Base-by-base conservation (phyloP, 2,113 vertebrate genomes). In the Phrynosoma blainvillii region DNA sequence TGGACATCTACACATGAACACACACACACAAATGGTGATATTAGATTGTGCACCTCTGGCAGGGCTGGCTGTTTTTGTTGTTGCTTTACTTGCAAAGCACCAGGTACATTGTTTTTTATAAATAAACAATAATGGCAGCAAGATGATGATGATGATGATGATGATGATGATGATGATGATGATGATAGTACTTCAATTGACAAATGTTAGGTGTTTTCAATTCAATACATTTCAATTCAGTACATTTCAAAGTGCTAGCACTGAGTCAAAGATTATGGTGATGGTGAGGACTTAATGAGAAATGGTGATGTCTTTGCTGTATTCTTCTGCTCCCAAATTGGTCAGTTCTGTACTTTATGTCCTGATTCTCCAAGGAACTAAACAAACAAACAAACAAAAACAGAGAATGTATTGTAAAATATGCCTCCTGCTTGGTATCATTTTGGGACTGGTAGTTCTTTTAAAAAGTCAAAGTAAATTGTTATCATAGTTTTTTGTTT, bases 391-490 rank as follows among this genome's bases (percentile, higher is more conserved):
- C 47, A 47, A 47, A 47, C 47, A 47, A 47, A 47, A 47, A 47
- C 47, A 47, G 47, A 68, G 42, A 32, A 23, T 40, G 21, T 16
- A 62, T 30, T 70, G 0, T 47, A 36, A 14, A 14, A 76, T 0
- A 0, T 8, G 0, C 0, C 6, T 27, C 16, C 52, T 87, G 56
- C 84, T 47, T 32, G 89, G 5, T 54, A 16, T 2, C 30, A 86
- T 32, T 73, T 27, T 90, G 87, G 62, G n/a, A 1, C 40, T 76
- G 59, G 85, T 56, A 89, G 30, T 36, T 79, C 66, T 75, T 77
- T 13, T 10, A 74, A 68, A 92, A 30, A 68, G 18, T 6, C 36
- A 92, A 82, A 59, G 42, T 6, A 89, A 74, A 82, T 68, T 2
- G 5, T 47, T 84, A 1, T 81, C 11, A 30, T 76, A 89, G 20